A percentile compares a stretch with the other conserved stretches of the same genome.
phyloP scores from a whole-genome alignment of 1,140 invertebrate species.

The Venturia canescens region DNA sequence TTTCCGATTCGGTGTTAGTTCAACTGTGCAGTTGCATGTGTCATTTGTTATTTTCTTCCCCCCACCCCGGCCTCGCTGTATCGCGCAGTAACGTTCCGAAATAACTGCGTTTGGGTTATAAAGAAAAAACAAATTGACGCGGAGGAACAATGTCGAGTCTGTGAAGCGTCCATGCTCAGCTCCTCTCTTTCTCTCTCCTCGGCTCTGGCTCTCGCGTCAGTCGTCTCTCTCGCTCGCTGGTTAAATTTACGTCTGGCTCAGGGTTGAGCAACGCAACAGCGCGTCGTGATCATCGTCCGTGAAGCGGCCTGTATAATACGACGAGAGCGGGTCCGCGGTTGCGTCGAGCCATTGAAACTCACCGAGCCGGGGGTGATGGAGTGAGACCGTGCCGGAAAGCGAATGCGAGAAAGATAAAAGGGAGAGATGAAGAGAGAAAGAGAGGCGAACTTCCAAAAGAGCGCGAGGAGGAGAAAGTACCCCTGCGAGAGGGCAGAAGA shows the following conservation, averaged over 20 bases:
- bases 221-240: not conserved
- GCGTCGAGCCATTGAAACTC: conserved; percentile 58
- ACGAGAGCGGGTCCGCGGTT: conserved; percentile 18
- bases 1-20: conserved; percentile 21
- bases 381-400: conserved; percentile 45
- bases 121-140: conserved; percentile 36
- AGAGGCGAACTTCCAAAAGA: not conserved
- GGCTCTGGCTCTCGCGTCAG: not conserved
- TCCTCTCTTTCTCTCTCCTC: too few relatives aligned
- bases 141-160: conserved; percentile 20
- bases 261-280: conserved; percentile 37
- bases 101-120: conserved; percentile 22
- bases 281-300: conserved; percentile 44
- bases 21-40: not conserved
- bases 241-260: conserved; percentile 26
- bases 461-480: conserved; percentile 1
- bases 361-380: conserved; percentile 33
- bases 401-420: conserved; percentile 37
- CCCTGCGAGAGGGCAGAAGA: not conserved
- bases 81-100: conserved; percentile 7
- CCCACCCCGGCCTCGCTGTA: not conserved
- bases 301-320: conserved; percentile 44
- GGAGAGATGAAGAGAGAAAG: conserved; percentile 33
- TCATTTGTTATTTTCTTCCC: not conserved
- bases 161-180: not conserved